phyloP scores from a whole-genome alignment of 2,113 vertebrate species.

The Cettia cetti region DNA sequence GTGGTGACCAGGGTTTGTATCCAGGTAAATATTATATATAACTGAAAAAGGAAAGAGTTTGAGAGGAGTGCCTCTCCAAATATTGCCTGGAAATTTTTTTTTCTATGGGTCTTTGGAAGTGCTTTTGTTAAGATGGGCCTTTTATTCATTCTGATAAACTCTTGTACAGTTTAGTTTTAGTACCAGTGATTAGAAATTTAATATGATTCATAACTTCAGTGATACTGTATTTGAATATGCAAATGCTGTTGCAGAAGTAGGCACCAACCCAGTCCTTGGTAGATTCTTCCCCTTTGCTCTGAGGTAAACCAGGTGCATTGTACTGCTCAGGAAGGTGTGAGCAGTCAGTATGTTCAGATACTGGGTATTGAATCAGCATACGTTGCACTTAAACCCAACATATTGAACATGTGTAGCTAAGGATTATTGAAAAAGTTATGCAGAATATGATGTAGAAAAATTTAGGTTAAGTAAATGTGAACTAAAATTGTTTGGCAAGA shows the following conservation, averaged over 20 bases:
- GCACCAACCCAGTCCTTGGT: background rate
- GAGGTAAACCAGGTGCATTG: background rate
- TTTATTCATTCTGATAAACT: background rate
- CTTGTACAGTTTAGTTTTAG: background rate
- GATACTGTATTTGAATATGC: background rate
- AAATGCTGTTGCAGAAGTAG: background rate
- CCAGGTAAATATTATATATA: background rate
- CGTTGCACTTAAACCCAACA: fast-evolving
- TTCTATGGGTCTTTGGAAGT: background rate
- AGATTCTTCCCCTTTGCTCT: background rate
- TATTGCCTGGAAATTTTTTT: background rate
- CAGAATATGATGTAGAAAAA: background rate
- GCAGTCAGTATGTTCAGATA: background rate
- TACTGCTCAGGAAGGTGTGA: background rate
- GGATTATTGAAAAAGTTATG: background rate
- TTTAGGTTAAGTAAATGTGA: background rate
- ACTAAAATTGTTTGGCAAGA: background rate
- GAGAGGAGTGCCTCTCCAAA: background rate
- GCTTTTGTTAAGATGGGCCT: background rate
- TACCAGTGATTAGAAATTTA: background rate
- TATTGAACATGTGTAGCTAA: fast-evolving
- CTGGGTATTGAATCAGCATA: background rate
- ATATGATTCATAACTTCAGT: background rate
- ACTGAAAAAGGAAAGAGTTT: background rate
- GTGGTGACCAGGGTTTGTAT: background rate